Evolutionary conservation across 2,888 invertebrate species (phyloP), one percentile per base, ranked within the genome.

Genomic region (Scaptomyza polygonia): DNA sequence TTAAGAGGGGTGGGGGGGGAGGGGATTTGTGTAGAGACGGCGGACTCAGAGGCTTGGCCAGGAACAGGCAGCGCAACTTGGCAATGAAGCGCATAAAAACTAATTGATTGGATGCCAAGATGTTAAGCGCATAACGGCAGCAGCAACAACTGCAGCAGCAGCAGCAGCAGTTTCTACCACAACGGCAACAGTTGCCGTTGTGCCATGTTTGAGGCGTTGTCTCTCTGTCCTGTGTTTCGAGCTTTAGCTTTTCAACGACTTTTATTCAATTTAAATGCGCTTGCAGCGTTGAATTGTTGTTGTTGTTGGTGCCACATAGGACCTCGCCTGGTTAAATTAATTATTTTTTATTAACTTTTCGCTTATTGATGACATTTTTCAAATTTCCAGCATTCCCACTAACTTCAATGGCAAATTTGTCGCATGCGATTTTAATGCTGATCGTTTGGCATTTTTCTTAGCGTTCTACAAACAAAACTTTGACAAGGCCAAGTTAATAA

Each of bases 331-430:
- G 77, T 72, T 85, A 87, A 85, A 87, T 85, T 85, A 85, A 85
- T 85, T 85, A 85, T 87, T 86, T 85, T 85, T 85, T 85, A 85
- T 85, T 87, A 85, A 85, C 85, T 85, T 87, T 85, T 86, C 85
- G 79, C 78, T 77, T 86, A 84, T 86, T 86, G 86, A 84, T 84
- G 85, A 84, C 72, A 84, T 84, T 76, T 84, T 86, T 84, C 83
- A 84, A 84, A 84, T 86, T 75, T 72, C 53, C 84, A 68, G 43
- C 78, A 80, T 73, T 67, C 71, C 55, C 77, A 57, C 63, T 43
- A 49, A 63, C 56, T 27, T 39, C 72, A 69, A 61, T 65, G 49
- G 68, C 69, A 80, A 82, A 86, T 86, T 84, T 86, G 83, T 84
- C 86, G 86, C 86, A 79, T 79, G 79, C 72, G 67, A 86, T 81